These are phyloP conservation scores for Dascyllus trimaculatus DNA, from an alignment of 2,113 vertebrate genomes.

Conservation along the genomic window DNA sequence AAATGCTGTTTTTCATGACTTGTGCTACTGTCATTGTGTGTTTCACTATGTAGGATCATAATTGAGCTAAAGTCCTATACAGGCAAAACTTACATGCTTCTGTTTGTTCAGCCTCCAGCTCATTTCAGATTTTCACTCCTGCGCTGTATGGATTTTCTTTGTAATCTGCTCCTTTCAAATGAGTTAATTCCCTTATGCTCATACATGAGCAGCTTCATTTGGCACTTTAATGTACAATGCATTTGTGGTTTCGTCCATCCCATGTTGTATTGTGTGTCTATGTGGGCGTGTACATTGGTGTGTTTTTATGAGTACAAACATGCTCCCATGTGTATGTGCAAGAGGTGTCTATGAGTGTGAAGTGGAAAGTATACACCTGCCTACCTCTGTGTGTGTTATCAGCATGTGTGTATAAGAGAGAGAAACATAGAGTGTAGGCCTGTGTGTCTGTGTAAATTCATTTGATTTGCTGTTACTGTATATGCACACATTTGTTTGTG, in stretches of 20 bases:
- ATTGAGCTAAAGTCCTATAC: background rate
- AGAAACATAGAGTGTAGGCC: background rate
- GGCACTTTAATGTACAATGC: conserved; percentile 2
- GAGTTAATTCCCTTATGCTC: conserved; percentile 12
- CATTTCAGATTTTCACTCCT: conserved; percentile 27
- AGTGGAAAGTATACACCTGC: conserved; percentile 21
- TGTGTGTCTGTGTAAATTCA: conserved; percentile 36
- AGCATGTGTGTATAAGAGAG: background rate
- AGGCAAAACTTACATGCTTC: background rate
- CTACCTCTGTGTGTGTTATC: conserved; percentile 15
- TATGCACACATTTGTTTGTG: conserved; percentile 61
- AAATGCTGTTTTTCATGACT: too few relatives aligned
- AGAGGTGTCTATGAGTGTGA: conserved; percentile 16
- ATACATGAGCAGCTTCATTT: conserved; percentile 1
- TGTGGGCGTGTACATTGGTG: background rate
- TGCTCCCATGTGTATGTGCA: conserved; percentile 17
- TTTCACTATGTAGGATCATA: background rate
- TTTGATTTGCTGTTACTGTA: conserved; percentile 40
- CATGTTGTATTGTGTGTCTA: background rate
- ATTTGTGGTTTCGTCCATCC: conserved; percentile 12
- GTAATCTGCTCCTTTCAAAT: background rate
- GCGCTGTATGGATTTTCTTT: conserved; percentile 21
- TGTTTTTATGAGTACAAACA: conserved; percentile 9
- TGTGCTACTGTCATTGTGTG: background rate
- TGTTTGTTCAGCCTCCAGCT: conserved; percentile 28